These are phyloP conservation scores for Venusia cambrica DNA, from an alignment of 2,888 invertebrate genomes.

Conservation along the genomic window DNA sequence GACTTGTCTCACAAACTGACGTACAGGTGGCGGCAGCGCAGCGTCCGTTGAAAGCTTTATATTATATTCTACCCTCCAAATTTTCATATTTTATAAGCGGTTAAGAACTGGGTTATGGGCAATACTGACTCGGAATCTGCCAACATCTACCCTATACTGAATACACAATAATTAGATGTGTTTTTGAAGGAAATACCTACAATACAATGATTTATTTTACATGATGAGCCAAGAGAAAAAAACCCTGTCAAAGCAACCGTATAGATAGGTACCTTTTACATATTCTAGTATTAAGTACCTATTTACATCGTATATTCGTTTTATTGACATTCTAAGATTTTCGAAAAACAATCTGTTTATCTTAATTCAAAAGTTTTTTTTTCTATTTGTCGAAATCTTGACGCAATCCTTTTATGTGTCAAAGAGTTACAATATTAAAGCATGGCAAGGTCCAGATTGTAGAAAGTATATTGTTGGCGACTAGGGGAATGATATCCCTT, in stretches of 20 bases:
- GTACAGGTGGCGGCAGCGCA: constrained; percentile 14
- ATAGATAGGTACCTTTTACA: too few species aligned
- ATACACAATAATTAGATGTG: background rate
- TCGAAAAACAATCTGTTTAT: too few species aligned
- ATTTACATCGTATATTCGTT: too few species aligned
- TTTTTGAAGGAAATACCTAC: too few species aligned
- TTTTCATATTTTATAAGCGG: constrained; percentile 9
- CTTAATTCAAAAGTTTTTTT: constrained; percentile 7
- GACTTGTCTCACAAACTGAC: constrained; percentile 61
- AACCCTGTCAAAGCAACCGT: too few species aligned
- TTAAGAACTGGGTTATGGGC: background rate
- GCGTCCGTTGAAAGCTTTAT: constrained; percentile 19
- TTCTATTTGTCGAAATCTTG: constrained; percentile 2
- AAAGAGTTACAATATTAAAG: constrained; percentile 3
- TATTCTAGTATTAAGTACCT: too few species aligned
- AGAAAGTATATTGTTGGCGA: constrained; percentile 8
- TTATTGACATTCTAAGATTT: too few species aligned
- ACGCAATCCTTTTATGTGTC: constrained; percentile 5
- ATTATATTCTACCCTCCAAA: constrained; percentile 47
- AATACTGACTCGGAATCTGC: background rate
- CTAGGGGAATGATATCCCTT: constrained; percentile 11
- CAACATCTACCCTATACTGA: constrained; percentile 8
- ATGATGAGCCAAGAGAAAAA: too few species aligned
- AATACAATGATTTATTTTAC: too few species aligned
- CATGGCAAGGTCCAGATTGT: constrained; percentile 9